A percentile compares a stretch with the other conserved stretches of the same genome.
phyloP scores from a whole-genome alignment of 2,113 vertebrate genomes.

The Phodopus roborovskii region DNA sequence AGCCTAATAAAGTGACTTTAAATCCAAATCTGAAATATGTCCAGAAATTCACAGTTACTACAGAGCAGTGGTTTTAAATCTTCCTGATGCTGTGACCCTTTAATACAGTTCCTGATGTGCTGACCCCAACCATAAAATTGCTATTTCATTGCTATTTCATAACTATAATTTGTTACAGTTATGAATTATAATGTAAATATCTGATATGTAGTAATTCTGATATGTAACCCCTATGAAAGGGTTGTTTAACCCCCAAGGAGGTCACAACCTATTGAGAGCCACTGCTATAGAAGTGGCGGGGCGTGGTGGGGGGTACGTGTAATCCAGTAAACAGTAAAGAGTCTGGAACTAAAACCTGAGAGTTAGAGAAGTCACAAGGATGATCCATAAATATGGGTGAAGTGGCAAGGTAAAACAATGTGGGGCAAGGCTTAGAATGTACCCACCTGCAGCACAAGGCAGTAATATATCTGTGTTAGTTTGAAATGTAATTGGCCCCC shows the following conservation, averaged over 20 bases:
- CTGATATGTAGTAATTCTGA: background rate
- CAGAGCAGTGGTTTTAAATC: background rate
- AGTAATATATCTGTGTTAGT: background rate
- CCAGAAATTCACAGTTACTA: background rate
- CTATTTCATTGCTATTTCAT: background rate
- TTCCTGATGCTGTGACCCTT: background rate
- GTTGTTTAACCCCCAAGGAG: background rate
- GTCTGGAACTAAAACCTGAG: background rate
- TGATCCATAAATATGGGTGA: background rate
- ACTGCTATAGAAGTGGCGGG: background rate
- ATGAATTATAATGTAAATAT: background rate
- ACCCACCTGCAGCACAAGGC: background rate
- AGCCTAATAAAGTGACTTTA: background rate
- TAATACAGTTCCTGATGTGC: background rate
- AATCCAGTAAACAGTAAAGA: background rate
- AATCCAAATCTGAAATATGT: background rate
- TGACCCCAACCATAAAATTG: background rate
- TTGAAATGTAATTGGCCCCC: background rate
- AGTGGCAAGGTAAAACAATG: fast-evolving
- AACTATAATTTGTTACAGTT: background rate
- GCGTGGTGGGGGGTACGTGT: no score
- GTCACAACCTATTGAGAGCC: background rate
- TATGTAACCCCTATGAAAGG: background rate
- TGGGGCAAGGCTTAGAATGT: background rate
- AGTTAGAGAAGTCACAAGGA: background rate